phyloP scores from a whole-genome alignment of 1,140 invertebrate genomes.

The Pseudobourletiella spinata region DNA sequence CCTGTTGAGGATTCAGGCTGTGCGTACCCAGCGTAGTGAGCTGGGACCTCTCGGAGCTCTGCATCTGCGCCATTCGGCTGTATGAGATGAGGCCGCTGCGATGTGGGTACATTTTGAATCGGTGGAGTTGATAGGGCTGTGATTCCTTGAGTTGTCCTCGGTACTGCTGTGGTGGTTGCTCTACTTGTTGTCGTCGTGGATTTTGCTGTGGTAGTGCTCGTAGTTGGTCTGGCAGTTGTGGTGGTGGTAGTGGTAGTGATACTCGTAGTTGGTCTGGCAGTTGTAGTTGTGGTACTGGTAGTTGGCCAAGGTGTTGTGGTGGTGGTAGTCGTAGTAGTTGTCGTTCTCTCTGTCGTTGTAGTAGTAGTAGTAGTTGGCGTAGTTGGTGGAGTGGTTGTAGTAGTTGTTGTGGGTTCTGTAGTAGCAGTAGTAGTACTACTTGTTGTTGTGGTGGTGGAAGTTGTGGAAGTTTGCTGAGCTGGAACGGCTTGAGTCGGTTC shows the following conservation, averaged over 20 bases:
- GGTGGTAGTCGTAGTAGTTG: constrained; percentile 1
- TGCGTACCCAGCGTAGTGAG: background rate
- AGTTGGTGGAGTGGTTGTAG: constrained; percentile 1
- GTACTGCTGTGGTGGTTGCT: no score
- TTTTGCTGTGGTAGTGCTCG: no score
- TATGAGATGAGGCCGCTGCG: no score
- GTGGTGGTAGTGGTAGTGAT: no score
- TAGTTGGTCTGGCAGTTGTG: no score
- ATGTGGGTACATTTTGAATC: no score
- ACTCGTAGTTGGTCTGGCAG: background rate
- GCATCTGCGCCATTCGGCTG: no score
- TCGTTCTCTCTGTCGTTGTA: background rate
- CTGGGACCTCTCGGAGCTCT: background rate
- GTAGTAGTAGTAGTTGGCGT: background rate
- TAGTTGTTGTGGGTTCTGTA: background rate
- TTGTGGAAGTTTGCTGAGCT: background rate
- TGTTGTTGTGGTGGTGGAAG: background rate
- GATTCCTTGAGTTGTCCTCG: no score
- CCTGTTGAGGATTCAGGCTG: background rate
- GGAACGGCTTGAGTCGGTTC: background rate
- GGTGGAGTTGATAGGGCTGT: no score
- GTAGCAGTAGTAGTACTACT: background rate
- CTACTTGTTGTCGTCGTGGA: no score
- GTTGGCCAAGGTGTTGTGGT: background rate
- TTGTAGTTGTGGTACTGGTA: no score